Percentiles rank a stretch among this genome's conserved stretches.
Evolutionary conservation across 2,888 invertebrate species (phyloP).

Genomic region (Campaea margaritaria): DNA sequence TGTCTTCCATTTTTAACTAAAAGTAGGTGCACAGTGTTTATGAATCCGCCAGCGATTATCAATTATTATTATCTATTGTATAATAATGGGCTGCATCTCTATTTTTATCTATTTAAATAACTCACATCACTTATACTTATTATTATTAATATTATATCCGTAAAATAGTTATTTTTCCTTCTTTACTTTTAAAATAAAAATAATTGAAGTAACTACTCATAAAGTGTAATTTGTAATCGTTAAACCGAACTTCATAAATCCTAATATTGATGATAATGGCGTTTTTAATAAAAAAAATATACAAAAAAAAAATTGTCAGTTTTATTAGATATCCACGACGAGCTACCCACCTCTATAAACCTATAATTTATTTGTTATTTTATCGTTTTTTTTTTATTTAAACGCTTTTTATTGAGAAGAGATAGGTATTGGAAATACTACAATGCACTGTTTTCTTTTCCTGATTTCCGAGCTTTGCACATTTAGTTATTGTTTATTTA

Average conservation of each 20-base stretch:
- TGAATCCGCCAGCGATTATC: conserved; percentile 12
- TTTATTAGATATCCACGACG: conserved; percentile 62
- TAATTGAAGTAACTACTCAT: conserved; percentile 83
- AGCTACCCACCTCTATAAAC: conserved; percentile 42
- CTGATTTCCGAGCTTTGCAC: conserved; percentile 61
- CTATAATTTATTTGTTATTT: conserved; percentile 33
- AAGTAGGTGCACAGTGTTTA: conserved; percentile 35
- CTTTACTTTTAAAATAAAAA: conserved; percentile 75
- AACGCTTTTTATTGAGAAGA: conserved; percentile 37
- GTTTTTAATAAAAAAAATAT: conserved; percentile 85
- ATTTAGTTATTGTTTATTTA: conserved; percentile 50
- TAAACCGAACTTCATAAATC: conserved; percentile 85
- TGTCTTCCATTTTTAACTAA: conserved; percentile 64
- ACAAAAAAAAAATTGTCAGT: conserved; percentile 73
- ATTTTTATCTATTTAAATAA: conserved; percentile 52
- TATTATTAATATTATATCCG: conserved; percentile 49
- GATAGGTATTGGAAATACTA: conserved; percentile 15
- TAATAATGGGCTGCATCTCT: conserved; percentile 62
- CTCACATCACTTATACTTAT: conserved; percentile 52
- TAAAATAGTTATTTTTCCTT: conserved; percentile 73
- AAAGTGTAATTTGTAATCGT: conserved; percentile 80
- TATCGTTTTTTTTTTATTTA: conserved; percentile 27
- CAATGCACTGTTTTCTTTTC: conserved; percentile 50
- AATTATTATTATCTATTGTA: conserved; percentile 25
- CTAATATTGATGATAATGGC: conserved; percentile 85